A percentile compares a stretch with the other conserved stretches of the same genome.
These are phyloP conservation scores for Lepus timidus DNA, from an alignment of 2,113 vertebrate species.

Conservation along the genomic window DNA sequence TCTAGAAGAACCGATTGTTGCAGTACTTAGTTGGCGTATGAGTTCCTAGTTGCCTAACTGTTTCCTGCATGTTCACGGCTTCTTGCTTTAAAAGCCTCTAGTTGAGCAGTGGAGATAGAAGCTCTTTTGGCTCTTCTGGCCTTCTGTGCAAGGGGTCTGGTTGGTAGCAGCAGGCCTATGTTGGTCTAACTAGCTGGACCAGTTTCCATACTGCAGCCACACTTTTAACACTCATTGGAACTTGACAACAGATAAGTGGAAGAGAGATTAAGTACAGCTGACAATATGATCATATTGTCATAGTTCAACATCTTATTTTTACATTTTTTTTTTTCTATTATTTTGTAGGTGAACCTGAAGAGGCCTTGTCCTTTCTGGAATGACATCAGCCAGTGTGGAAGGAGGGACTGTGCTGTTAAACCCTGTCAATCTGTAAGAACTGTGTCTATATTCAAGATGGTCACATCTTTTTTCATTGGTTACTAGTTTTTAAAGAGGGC, in stretches of 20 bases:
- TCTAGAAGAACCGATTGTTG: constrained; percentile 7
- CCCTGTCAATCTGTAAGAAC: constrained; percentile 93
- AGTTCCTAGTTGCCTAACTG: neutral
- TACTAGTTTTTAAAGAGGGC: neutral
- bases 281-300: neutral
- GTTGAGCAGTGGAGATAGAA: neutral
- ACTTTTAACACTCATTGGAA: neutral
- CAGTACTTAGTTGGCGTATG: neutral
- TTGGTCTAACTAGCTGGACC: neutral
- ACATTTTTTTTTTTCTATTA: neutral
- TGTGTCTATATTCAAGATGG: neutral
- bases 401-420: constrained; percentile 93
- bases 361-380: constrained; percentile 96
- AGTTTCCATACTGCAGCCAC: neutral
- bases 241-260: neutral
- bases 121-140: neutral
- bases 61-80: neutral
- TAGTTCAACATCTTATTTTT: neutral
- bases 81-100: neutral
- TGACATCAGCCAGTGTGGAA: constrained; percentile 91
- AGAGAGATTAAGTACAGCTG: neutral
- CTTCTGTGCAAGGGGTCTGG: neutral
- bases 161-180: neutral
- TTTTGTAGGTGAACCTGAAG: constrained; percentile 93
- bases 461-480: neutral